Base-by-base conservation (phyloP, 2,888 invertebrate genomes). In the Hemithea aestivaria region DNA sequence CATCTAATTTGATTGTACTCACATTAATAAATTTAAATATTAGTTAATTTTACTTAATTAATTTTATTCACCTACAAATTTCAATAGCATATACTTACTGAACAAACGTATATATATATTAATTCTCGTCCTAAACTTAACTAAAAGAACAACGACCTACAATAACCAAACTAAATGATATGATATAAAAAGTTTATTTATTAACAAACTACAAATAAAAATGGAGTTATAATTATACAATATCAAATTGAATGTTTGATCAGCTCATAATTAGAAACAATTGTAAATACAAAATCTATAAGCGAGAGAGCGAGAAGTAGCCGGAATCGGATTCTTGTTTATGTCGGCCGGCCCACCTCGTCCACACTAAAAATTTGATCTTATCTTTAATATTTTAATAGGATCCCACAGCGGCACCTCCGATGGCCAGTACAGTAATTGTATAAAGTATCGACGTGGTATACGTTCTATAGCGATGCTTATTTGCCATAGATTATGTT, bases 331-430 rank as follows among this genome's bases (percentile, higher is more conserved):
- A 73, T 64, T 70, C 71, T 79, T 70, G 79, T 81, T 79, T 77
- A 73, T 73, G 62, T 55, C 63, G 79, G 62, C 78, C 82, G 58
- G 73, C 83, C 81, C 82, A 82, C 75, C 75, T 77, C 76, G 73
- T 74, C 75, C 71, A 67, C 63, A 78, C 79, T 79, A 76, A 80
- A 80, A 81, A 68, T 73, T 63, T 68, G 85, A 85, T 85, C 75
- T 83, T 85, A 85, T 85, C 85, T 81, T 51, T 66, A 71, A 79
- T 81, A 82, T 82, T 85, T 83, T 84, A 84, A 84, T 84, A 83
- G 82, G 81, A 82, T 84, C 80, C 80, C 79, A 80, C 72, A 70
- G 82, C 79, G 80, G 80, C 81, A 79, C 76, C 79, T 76, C 63
- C 72, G 53, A 56, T 58, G 63, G 41, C 62, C 75, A 66, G 73